phyloP scores from a whole-genome alignment of 2,113 vertebrate genomes.

The Ahaetulla prasina region DNA sequence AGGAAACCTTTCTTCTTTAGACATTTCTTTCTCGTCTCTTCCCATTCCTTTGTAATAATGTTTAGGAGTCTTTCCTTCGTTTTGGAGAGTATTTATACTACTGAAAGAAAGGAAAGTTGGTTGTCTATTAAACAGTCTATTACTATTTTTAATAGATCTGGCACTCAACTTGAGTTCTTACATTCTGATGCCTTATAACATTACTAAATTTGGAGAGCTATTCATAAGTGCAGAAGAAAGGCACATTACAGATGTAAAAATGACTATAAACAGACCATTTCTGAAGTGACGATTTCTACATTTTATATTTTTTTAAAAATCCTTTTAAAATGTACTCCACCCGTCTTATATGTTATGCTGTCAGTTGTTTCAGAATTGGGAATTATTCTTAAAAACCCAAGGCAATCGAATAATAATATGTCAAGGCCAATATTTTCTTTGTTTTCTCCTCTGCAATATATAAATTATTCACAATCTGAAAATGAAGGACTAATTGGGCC shows the following conservation, averaged over 20 bases:
- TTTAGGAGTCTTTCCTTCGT: neutral
- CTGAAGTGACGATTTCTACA: neutral
- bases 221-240: neutral
- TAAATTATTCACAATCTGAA: neutral
- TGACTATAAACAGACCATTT: neutral
- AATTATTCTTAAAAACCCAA: neutral
- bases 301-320: neutral
- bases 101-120: neutral
- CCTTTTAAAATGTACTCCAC: neutral
- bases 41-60: neutral
- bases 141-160: neutral
- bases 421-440: neutral
- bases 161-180: neutral
- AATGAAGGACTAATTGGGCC: neutral
- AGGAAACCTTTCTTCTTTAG: neutral
- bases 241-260: neutral
- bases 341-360: neutral
- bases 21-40: neutral
- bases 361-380: neutral
- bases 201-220: neutral
- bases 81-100: neutral
- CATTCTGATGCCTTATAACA: neutral
- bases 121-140: conserved; percentile 8
- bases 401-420: neutral
- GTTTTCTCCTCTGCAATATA: neutral